Base-by-base conservation (phyloP, 2,113 vertebrate genomes). In the Planiliza haematocheilus region DNA sequence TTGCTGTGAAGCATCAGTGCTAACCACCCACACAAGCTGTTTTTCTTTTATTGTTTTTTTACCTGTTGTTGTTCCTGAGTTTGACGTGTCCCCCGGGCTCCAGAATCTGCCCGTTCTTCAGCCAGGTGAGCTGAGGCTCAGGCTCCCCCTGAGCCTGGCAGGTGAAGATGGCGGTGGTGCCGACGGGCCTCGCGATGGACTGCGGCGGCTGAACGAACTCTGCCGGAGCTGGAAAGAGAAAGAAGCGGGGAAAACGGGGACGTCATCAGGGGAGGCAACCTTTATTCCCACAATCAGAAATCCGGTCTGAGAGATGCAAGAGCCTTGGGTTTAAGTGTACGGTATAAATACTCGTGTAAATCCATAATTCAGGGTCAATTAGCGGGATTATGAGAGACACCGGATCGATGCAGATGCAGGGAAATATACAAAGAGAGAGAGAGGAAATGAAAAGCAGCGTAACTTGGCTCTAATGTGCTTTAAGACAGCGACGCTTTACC, bases 31-130 rank as follows among this genome's bases (percentile, higher is more conserved):
- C n/a, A n/a, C n/a, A n/a, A n/a, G n/a, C n/a, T n/a, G n/a, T n/a
- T n/a, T n/a, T n/a, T n/a, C n/a, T 14, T 12, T 13, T 43, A 34
- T 5, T 17, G 16, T 3, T 45, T 36, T 38, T 78, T 13, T 60
- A 97, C 98, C 97, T 99, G 94, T 99, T 99, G 92, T 97, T 98
- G 60, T 99, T 99, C 93, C 95, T 97, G 91, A 99, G 94, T 84
- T 96, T 96, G 81, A 99, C 94, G 9, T 98, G 97, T 10, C 95
- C 95, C 0, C 95, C 94, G 0, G 97, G 95, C 81, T 97, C 96
- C 82, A 99, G 89, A 58, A 98, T 95, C 89, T 96, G 96, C 4
- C 98, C 98, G 0, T 99, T 99, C 93, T 96, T 97, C 91, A 99
- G 85, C 98, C 98, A 99, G 0, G 96, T 99, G 88, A 99, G 95